phyloP scores from a whole-genome alignment of 2,113 vertebrate genomes.

The Sula dactylatra region DNA sequence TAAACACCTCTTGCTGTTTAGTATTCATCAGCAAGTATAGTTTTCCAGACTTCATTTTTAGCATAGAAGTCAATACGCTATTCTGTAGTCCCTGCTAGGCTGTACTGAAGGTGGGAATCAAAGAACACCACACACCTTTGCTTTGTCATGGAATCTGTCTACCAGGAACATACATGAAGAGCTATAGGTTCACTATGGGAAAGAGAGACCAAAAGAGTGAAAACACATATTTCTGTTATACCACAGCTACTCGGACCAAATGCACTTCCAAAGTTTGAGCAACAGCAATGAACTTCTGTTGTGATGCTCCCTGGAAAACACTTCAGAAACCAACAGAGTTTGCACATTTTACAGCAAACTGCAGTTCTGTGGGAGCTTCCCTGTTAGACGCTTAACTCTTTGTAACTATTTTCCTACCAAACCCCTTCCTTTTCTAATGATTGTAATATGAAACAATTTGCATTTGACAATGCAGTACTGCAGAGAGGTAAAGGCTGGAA shows the following conservation, averaged over 20 bases:
- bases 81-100: not conserved
- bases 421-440: not conserved
- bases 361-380: not conserved
- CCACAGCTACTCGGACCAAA: not conserved
- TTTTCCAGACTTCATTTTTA: not conserved
- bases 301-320: not conserved
- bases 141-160: not conserved
- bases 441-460: not conserved
- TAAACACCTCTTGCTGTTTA: not conserved
- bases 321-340: not conserved
- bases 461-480: not conserved
- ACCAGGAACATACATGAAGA: not conserved
- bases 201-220: not conserved
- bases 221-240: not conserved
- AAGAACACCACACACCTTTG: not conserved
- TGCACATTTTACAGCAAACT: not conserved
- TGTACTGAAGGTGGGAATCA: not conserved
- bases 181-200: not conserved
- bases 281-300: not conserved
- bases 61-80: not conserved
- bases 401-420: not conserved
- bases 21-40: not conserved
- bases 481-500: not conserved
- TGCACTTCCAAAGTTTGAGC: not conserved
- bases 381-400: slow-evolving; percentile 1